Percentiles rank a stretch among this genome's conserved stretches.
Conservation (phyloP, 2,113 vertebrate genomes). For the Semicossyphus pulcher region DNA sequence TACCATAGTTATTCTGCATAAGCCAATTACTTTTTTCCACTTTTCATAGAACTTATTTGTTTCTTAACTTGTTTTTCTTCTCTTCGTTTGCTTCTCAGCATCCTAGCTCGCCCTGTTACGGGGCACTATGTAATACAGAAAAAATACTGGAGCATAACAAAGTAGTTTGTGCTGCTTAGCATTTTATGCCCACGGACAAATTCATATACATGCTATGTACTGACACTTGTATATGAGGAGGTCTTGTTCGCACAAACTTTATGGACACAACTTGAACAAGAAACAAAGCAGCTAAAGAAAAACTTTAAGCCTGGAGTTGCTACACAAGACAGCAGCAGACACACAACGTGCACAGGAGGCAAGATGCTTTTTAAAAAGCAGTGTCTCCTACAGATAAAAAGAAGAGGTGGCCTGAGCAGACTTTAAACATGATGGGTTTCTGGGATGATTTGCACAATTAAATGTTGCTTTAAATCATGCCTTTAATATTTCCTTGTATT, state of each 20-base stretch:
- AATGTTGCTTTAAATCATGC: neutral
- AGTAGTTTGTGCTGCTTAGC: constrained; percentile 8
- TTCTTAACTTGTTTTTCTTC: neutral
- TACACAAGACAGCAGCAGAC: neutral
- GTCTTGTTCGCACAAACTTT: neutral
- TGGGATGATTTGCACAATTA: neutral
- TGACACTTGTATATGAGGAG: neutral
- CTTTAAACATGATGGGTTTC: constrained; percentile 5
- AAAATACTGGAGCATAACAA: constrained; percentile 10
- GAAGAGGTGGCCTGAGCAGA: neutral
- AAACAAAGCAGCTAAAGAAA: neutral
- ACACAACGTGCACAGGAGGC: neutral
- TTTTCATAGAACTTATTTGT: neutral
- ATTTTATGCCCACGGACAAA: neutral
- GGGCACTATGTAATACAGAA: neutral
- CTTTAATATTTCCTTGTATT: constrained; percentile 3
- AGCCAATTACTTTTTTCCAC: too few species aligned
- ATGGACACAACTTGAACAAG: too few species aligned
- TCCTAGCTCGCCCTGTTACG: constrained; percentile 6
- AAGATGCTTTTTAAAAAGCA: constrained; percentile 17
- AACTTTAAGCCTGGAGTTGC: too few species aligned
- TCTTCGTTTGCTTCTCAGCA: neutral
- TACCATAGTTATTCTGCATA: neutral
- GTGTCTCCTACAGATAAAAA: neutral
- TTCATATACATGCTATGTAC: neutral